A percentile compares a stretch with the other conserved stretches of the same genome.
Evolutionary conservation across 2,888 invertebrate species (phyloP).

Genomic region (Anthophora plumipes): DNA sequence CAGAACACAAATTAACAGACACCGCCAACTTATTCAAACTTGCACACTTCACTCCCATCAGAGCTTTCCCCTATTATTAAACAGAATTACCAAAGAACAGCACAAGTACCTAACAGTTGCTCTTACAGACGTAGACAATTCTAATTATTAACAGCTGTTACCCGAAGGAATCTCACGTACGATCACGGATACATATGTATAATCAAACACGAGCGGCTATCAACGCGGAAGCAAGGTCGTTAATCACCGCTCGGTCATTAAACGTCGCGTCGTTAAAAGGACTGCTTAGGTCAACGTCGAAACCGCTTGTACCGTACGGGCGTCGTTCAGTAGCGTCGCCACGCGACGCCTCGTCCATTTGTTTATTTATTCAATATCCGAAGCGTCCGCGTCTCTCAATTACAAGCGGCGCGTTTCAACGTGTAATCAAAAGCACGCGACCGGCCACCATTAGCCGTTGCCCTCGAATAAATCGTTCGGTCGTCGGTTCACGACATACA

Average conservation of each 20-base stretch:
- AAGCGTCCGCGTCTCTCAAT: constrained; percentile 46
- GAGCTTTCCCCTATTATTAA: too few species aligned
- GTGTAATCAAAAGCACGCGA: constrained; percentile 62
- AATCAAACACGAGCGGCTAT: neutral
- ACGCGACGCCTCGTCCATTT: constrained; percentile 27
- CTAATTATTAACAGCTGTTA: too few species aligned
- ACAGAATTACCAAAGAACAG: too few species aligned
- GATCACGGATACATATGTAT: neutral
- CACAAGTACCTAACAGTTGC: too few species aligned
- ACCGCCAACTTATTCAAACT: too few species aligned
- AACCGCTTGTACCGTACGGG: neutral
- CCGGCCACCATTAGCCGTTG: constrained; percentile 49
- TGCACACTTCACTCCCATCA: too few species aligned
- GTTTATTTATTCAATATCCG: constrained; percentile 56
- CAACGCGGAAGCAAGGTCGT: neutral
- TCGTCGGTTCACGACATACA: constrained; percentile 40
- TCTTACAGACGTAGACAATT: too few species aligned
- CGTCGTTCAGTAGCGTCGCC: neutral
- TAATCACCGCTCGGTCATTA: constrained; percentile 2
- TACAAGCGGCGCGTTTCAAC: constrained; percentile 40
- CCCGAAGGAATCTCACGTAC: too few species aligned
- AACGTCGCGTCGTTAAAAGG: neutral
- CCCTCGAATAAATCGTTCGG: constrained; percentile 60
- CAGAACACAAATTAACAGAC: too few species aligned
- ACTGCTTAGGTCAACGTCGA: neutral